Evolutionary conservation across 2,888 invertebrate genomes (phyloP).

Genomic region (Bombyx huttoni): DNA sequence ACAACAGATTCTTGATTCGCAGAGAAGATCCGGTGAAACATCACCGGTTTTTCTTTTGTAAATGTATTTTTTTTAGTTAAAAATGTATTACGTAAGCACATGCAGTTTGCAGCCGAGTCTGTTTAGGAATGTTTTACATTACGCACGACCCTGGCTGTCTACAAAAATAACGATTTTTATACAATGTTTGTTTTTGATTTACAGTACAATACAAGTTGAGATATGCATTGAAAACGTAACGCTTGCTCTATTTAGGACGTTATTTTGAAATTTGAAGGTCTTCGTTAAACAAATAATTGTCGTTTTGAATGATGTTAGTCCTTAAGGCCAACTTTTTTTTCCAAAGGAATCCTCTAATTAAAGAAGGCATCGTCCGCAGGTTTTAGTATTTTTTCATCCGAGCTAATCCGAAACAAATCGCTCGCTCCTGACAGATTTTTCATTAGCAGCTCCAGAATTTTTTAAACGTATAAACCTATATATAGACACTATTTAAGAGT

Average conservation of each 20-base stretch:
- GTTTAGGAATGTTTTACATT: slow-evolving; percentile 19
- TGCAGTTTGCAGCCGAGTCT: slow-evolving; percentile 6
- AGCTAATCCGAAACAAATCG: no score
- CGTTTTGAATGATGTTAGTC: neutral
- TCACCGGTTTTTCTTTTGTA: neutral
- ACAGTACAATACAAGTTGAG: slow-evolving; percentile 11
- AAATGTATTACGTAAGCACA: slow-evolving; percentile 19
- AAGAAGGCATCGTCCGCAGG: no score
- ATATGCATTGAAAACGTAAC: neutral
- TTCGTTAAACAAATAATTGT: neutral
- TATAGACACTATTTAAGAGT: no score
- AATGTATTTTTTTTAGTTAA: slow-evolving; percentile 15
- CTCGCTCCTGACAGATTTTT: no score
- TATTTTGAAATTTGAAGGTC: neutral
- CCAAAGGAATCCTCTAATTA: no score
- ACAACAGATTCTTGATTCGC: no score
- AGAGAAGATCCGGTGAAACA: no score
- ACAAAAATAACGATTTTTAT: slow-evolving; percentile 32
- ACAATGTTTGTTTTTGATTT: slow-evolving; percentile 23
- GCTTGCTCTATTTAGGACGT: neutral
- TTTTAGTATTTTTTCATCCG: no score
- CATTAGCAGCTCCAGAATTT: no score
- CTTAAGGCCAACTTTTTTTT: neutral
- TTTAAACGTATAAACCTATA: no score
- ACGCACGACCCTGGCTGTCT: slow-evolving; percentile 24